Evolutionary conservation across 2,113 vertebrate genomes (phyloP), one percentile per base, ranked within the genome.

Genomic region (Oryzias melastigma): DNA sequence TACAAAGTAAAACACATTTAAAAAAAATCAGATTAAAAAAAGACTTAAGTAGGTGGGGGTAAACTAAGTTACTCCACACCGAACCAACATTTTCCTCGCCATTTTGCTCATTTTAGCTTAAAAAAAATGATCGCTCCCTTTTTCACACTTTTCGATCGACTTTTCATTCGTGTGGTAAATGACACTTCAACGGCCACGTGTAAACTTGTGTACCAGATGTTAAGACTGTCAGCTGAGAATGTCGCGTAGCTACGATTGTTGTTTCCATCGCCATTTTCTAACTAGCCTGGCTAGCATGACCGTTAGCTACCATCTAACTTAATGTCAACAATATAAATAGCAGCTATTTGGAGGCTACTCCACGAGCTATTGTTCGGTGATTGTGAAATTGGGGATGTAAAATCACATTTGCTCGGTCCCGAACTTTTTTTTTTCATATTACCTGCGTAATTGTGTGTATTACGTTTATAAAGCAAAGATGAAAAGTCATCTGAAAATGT

Each of bases 181-280:
- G 24, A 14, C 50, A 46, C 29, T 50, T 51, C 2, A 16, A 20
- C 13, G 15, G 27, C 15, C 48, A 19, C 22, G 27, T 40, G 19
- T 2, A 18, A 22, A 25, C 70, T 43, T 50, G 19, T 16, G 2
- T 43, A 52, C 41, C 43, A 67, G 43, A 58, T 42, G 24, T 74
- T 40, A 46, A 62, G 58, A 59, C 14, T 63, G 85, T 85, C 83
- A 89, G 70, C 80, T 77, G 78, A 69, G 80, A 88, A 89, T 85
- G 86, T 89, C 81, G 81, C 84, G 80, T 84, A 85, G 85, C 73
- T 81, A 87, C 82, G 84, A 82, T 80, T 90, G 84, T 88, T 89
- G 85, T 86, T 85, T 80, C 86, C 85, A 73, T 88, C 89, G 89
- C 90, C 90, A 91, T 91, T 91, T 91, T 91, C 88, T 90, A 85